These are phyloP conservation scores for Tetrax tetrax DNA, from an alignment of 2,113 vertebrate species.

Conservation along the genomic window DNA sequence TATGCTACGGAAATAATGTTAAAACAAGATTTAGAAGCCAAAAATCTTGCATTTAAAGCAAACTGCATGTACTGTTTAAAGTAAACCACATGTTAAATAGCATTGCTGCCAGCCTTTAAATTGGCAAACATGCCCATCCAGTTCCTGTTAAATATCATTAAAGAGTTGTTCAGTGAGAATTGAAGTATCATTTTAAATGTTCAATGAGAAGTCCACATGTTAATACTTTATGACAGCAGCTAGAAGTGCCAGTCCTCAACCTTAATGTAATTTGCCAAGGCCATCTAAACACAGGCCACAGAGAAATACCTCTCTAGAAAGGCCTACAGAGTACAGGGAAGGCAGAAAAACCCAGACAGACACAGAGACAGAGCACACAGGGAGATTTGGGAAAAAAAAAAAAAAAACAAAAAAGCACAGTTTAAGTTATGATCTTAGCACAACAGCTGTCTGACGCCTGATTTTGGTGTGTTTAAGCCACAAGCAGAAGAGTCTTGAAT, in stretches of 20 bases:
- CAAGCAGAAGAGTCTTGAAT: neutral
- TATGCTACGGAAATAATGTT: neutral
- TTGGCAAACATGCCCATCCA: neutral
- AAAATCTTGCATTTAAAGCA: neutral
- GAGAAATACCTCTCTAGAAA: neutral
- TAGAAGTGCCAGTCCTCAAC: neutral
- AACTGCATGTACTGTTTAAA: neutral
- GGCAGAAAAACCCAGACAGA: neutral
- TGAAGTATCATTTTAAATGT: neutral
- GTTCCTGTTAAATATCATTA: neutral
- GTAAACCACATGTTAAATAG: neutral
- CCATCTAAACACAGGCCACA: neutral
- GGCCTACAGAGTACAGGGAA: neutral
- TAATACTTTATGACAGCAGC: conserved; percentile 17
- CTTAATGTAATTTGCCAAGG: neutral
- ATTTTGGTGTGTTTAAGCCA: neutral
- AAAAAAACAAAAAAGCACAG: no score
- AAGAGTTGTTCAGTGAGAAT: neutral
- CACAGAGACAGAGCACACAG: neutral
- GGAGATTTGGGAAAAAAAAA: neutral
- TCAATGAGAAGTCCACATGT: neutral
- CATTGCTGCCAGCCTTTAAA: neutral
- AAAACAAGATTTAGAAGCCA: neutral
- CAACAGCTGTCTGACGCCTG: neutral
- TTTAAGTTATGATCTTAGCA: neutral